Percentiles rank a stretch among this genome's conserved stretches.
Evolutionary conservation across 35 echinoderm and acorn worm species (phyloP).

Genomic region (Lytechinus pictus): DNA sequence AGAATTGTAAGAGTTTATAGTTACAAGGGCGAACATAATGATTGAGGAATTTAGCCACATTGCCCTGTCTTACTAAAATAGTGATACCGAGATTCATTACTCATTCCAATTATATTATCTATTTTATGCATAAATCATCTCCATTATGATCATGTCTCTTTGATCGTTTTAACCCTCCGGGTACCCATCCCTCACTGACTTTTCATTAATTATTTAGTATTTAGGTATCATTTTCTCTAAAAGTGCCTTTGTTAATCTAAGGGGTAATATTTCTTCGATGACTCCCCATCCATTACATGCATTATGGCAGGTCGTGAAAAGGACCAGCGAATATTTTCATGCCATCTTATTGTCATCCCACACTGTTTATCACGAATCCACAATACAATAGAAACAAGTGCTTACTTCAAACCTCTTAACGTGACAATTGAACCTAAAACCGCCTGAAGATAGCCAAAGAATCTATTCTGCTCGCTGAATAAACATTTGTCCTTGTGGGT

Average conservation of each 20-base stretch:
- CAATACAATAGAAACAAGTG: not conserved
- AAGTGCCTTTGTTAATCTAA: not conserved
- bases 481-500: not conserved
- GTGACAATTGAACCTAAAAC: not conserved
- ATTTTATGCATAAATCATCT: not conserved
- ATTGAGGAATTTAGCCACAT: too few relatives aligned
- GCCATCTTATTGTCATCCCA: not conserved
- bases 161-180: not conserved
- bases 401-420: not conserved
- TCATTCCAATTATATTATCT: not conserved
- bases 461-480: not conserved
- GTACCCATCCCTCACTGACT: not conserved
- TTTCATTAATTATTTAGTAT: not conserved
- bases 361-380: not conserved
- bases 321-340: not conserved
- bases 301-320: not conserved
- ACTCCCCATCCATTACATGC: not conserved
- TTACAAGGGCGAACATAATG: too few relatives aligned
- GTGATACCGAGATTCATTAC: too few relatives aligned
- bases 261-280: not conserved
- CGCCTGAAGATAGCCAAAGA: slow-evolving; percentile 16
- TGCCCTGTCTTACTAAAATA: too few relatives aligned
- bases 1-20: too few relatives aligned
- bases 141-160: not conserved
- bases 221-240: not conserved